A percentile compares a stretch with the other conserved stretches of the same genome.
These are phyloP conservation scores for Apogon hyalosoma DNA, from an alignment of 2,797 vertebrate species.

Conservation along the genomic window DNA sequence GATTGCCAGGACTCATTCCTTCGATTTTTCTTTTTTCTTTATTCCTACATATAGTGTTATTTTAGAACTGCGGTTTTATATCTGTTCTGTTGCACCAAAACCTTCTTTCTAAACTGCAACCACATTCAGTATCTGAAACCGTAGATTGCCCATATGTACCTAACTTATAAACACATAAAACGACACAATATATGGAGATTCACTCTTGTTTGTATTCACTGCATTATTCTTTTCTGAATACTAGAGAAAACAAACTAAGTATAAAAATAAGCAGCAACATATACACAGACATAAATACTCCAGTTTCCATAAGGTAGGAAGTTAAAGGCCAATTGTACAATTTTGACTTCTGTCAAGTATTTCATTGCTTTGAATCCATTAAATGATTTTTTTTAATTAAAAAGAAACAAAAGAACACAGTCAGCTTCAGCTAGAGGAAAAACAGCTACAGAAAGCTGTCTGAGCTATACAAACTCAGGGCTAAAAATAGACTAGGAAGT, in stretches of 20 bases:
- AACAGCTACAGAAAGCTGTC: conserved; percentile 8
- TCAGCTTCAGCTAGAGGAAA: not conserved
- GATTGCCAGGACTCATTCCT: not conserved
- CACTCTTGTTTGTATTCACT: not conserved
- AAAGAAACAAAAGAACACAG: not conserved
- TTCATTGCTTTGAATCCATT: not conserved
- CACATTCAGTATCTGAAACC: not conserved
- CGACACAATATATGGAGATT: not conserved
- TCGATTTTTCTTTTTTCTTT: not conserved
- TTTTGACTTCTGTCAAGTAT: not conserved
- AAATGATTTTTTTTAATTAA: not conserved
- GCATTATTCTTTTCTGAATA: not conserved
- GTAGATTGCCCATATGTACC: not conserved
- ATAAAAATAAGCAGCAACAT: not conserved
- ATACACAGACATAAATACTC: too few species aligned
- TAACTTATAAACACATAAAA: not conserved
- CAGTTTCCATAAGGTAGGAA: not conserved
- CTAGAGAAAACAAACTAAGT: not conserved
- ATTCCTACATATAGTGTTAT: conserved; percentile 4
- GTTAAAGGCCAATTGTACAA: too few species aligned
- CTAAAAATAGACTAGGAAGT: conserved; percentile 31
- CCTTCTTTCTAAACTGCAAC: not conserved
- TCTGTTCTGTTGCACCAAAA: not conserved
- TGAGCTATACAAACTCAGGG: not conserved
- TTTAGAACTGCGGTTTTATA: not conserved